phyloP scores from a whole-genome alignment of 2,888 invertebrate species.

The Conus canariensis region DNA sequence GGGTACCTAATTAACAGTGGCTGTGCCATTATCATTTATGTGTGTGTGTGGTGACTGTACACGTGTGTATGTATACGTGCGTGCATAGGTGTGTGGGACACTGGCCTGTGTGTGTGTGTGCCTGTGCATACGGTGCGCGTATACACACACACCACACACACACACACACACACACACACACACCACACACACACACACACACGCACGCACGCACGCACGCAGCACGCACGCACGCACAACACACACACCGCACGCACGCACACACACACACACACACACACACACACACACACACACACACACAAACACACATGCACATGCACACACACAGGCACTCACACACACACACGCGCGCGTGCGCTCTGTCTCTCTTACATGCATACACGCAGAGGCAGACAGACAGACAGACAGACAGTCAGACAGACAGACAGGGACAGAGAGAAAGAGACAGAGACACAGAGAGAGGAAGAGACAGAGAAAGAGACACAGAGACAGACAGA shows the following conservation, averaged over 20 bases:
- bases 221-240: neutral
- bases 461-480: neutral
- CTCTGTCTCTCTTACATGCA: neutral
- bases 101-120: too few relatives aligned
- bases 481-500: neutral
- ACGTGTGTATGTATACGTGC: too few relatives aligned
- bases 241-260: neutral
- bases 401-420: neutral
- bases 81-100: neutral
- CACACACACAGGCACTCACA: neutral
- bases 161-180: conserved; percentile 1
- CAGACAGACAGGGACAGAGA: neutral
- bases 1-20: too few relatives aligned
- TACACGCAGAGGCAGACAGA: neutral
- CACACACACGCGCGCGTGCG: neutral
- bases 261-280: neutral
- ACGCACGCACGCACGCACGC: neutral
- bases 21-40: too few relatives aligned
- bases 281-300: conserved; percentile 13
- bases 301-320: neutral
- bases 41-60: too few relatives aligned
- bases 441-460: neutral
- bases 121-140: neutral
- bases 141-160: neutral
- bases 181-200: conserved; percentile 8